Base-by-base conservation (phyloP, 2,797 vertebrate species). In the Myotis pilosus region DNA sequence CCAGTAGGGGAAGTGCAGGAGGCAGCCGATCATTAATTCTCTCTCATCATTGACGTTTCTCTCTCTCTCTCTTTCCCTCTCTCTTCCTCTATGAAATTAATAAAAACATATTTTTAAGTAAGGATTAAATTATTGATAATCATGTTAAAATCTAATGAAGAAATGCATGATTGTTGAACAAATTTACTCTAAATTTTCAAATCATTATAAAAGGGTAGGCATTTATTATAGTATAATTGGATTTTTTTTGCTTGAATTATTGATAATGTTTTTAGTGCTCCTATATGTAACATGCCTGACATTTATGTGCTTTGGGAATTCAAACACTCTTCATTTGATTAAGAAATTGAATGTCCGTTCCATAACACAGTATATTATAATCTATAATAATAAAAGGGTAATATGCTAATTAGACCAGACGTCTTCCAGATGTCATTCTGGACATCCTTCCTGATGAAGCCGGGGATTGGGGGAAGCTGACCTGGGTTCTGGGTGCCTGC, bases 211-310 rank as follows among this genome's bases (percentile, higher is more conserved):
- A 95, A 87, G 44, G 9, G n/a, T 83, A 94, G 72, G 30, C 38
- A 76, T 81, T 94, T 72, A 93, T 78, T 88, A 60, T 60, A 79
- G 19, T 87, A n/a, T 74, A 72, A 83, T 22, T 62, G 25, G 89
- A 74, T 91, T 20, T 74, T 20, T 74, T 64, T 91, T 94, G n/a
- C 38, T 94, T 92, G 57, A 95, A 93, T 95, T 94, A 86, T 91
- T 96, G 41, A 96, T 79, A 79, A 53, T 53, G 30, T 55, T 89
- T 94, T 93, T 66, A 69, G n/a, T 86, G 79, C n/a, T 91, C 36
- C 89, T 66, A 69, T 83, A 92, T 80, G 66, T 91, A 16, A 13
- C 23, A 72, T 62, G 7, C 25, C 51, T 91, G 69, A 85, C 23
- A 93, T 96, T 83, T 94, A 44, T 57, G n/a, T 94, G 57, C n/a